Evolutionary conservation across 2,797 vertebrate genomes (phyloP), one percentile per base, ranked within the genome.

Genomic region (Eidolon dupreanum): DNA sequence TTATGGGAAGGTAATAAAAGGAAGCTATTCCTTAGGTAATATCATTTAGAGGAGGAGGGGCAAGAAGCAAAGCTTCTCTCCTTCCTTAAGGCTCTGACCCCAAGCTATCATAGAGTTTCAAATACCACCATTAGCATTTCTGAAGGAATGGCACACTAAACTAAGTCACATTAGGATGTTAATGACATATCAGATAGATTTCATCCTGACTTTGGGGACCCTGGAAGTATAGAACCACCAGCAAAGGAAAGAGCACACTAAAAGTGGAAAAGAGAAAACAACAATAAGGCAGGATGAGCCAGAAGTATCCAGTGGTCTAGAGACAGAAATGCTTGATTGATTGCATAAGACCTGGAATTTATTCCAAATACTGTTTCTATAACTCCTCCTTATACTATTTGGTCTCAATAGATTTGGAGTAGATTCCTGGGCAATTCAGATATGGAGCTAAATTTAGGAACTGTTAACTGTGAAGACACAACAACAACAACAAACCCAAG

Each of bases 41-140:
- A 79, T 83, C 41, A 83, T 83, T 81, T 74, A 24, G 61, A 24
- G 53, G 17, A 16, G 24, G 66, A 24, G 41, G 17, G 16, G 17
- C 85, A 71, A 77, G 53, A 95, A 96, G 70, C 88, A 66, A 77
- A 83, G 53, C 24, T 77, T 90, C 59, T 89, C 55, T 89, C 55
- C 57, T 79, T 49, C 74, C 19, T 79, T 55, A 51, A 78, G 36
- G 90, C 49, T 65, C 65, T 49, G 2, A 81, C 15, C 10, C 63
- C 74, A 88, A 33, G 24, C 31, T 61, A 63, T 53, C 33, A 15
- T 38, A 90, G 41, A 59, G 24, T 78, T 82, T 90, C 92, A 75
- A 55, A 84, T 88, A 46, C 51, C 26, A 85, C 53, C 55, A 94
- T 96, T 94, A 97, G 74, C 95, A 97, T 97, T 95, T 97, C 97